phyloP scores from a whole-genome alignment of 2,113 vertebrate genomes.

The Coptodon rendalli region DNA sequence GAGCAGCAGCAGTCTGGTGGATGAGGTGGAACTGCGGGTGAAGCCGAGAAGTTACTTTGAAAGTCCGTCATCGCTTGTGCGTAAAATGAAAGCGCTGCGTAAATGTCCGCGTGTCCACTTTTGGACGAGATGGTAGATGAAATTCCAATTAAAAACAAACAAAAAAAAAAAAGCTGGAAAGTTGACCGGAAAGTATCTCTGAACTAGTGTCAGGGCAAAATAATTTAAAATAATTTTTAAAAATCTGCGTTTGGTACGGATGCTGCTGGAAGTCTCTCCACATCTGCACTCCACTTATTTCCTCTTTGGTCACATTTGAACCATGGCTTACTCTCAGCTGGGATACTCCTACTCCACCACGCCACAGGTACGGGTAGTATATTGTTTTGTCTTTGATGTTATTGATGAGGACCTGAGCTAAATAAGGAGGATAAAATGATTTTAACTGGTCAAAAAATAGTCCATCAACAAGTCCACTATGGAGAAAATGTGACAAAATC shows the following conservation, averaged over 20 bases:
- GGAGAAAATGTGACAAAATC: not conserved
- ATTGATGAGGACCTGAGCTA: no score
- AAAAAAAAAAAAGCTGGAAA: not conserved
- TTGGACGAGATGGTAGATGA: not conserved
- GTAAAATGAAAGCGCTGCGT: slow-evolving; percentile 35
- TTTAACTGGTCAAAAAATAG: not conserved
- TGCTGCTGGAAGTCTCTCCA: slow-evolving; percentile 32
- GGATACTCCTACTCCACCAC: slow-evolving; percentile 91
- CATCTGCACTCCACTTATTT: slow-evolving; percentile 4
- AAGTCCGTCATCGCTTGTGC: not conserved
- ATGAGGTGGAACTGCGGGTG: not conserved
- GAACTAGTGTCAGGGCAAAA: not conserved
- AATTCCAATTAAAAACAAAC: not conserved
- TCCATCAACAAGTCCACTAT: not conserved
- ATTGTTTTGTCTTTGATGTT: not conserved
- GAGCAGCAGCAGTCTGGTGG: not conserved
- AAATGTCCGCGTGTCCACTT: not conserved
- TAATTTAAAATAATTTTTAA: accelerated
- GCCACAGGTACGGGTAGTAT: slow-evolving; percentile 82
- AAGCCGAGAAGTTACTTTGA: slow-evolving; percentile 14
- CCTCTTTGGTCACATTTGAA: slow-evolving; percentile 49
- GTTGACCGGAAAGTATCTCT: not conserved
- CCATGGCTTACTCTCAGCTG: slow-evolving; percentile 97
- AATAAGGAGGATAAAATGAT: not conserved
- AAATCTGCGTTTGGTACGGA: slow-evolving; percentile 2